Conservation (phyloP, 1,140 invertebrate genomes). For the Bombus confusus region DNA sequence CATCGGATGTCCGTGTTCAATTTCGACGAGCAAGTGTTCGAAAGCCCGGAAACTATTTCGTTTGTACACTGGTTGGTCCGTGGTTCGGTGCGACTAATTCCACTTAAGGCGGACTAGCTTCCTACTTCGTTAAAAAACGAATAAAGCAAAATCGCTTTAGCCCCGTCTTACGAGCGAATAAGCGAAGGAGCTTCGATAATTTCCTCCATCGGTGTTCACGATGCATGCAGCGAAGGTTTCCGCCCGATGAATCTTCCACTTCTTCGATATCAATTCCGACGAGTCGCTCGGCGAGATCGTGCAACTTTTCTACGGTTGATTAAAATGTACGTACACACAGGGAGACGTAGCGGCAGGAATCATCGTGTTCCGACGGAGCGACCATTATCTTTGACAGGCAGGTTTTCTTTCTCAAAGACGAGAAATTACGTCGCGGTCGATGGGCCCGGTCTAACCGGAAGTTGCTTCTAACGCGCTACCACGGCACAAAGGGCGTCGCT, state of each 20-base stretch:
- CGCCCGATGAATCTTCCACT: background rate
- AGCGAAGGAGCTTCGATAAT: background rate
- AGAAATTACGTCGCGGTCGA: conserved; percentile 41
- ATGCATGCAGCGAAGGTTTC: conserved; percentile 10
- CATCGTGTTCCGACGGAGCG: background rate
- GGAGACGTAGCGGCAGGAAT: background rate
- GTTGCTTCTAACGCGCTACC: conserved; percentile 52
- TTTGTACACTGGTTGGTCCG: too few relatives aligned
- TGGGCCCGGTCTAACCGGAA: conserved; percentile 47
- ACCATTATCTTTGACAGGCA: background rate
- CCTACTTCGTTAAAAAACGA: background rate
- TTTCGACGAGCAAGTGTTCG: too few relatives aligned
- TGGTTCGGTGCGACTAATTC: too few relatives aligned
- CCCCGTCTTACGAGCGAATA: background rate
- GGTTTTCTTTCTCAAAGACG: background rate
- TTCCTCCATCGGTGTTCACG: background rate
- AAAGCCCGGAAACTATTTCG: too few relatives aligned
- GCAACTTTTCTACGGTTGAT: background rate
- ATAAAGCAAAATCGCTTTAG: background rate
- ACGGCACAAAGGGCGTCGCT: conserved; percentile 73
- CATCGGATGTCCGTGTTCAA: too few relatives aligned
- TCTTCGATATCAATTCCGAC: background rate
- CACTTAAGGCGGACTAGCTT: too few relatives aligned
- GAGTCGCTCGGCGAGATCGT: background rate
- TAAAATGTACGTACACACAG: background rate